Evolutionary conservation across 2,797 vertebrate genomes (phyloP), one percentile per base, ranked within the genome.

Genomic region (Scolopax rusticola): DNA sequence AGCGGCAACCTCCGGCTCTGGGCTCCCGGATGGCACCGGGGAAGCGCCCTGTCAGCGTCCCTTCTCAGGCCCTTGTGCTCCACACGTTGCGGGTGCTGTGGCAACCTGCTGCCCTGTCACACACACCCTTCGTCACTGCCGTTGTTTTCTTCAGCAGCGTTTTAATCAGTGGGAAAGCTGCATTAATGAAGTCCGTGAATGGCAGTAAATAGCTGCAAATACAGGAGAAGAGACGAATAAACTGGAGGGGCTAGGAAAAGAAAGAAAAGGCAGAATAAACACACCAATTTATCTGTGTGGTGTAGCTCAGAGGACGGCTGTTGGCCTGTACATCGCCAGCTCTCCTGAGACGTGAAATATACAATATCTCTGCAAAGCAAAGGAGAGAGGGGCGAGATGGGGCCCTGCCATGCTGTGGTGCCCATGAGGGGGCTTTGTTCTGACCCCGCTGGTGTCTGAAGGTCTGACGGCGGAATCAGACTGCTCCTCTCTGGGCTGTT

Each of bases 241-340:
- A 1, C 48, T 14, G 23, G 30, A 56, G 14, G 13, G 50, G 38
- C 11, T 20, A 3, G 24, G 38, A n/a, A 21, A 25, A 6, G 41
- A 7, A 32, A 24, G 25, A 36, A 41, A 8, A 54, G 18, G 54
- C 48, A 8, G 13, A 19, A 12, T 8, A 5, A 25, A 32, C 3
- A 1, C 1, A 1, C 3, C 1, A 2, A 1, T 6, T 18, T 7
- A 1, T 7, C 8, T 6, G 21, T 15, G 1, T 5, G 8, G 53
- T 1, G 24, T 11, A 12, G 68, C 24, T 12, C 3, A 7, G 13
- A 13, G 32, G 15, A 4, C 1, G 11, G 48, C 11, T 4, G 1
- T 1, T 1, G 14, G 47, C 4, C 56, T 9, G 16, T 2, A 0
- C 53, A 2, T 14, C 1, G 0, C 23, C 5, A 1, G 30, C 1